phyloP scores from a whole-genome alignment of 2,797 vertebrate genomes.

The Lycodopsis pacificus region DNA sequence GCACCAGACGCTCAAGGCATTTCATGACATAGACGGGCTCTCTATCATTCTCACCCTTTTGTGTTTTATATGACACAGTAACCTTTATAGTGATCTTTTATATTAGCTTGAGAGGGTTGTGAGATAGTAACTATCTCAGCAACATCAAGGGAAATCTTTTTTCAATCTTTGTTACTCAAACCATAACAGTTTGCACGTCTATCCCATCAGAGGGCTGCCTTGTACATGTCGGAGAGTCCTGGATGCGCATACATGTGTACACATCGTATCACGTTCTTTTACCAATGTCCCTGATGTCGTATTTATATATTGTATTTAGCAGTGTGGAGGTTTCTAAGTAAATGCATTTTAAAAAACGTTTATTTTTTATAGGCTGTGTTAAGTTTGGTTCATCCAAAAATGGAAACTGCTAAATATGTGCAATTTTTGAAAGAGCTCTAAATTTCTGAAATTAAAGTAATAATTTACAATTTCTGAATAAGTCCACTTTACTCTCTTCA shows the following conservation, averaged over 20 bases:
- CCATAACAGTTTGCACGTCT: not conserved
- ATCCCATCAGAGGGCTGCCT: not conserved
- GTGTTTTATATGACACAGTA: not conserved
- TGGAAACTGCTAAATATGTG: no score
- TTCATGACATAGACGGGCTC: not conserved
- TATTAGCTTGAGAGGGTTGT: not conserved
- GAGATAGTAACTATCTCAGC: not conserved
- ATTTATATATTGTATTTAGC: not conserved
- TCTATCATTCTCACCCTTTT: not conserved
- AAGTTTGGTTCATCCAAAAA: not conserved
- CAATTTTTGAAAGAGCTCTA: no score
- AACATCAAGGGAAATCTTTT: not conserved
- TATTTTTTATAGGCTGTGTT: no score
- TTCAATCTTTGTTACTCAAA: not conserved
- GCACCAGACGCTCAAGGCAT: slow-evolving; percentile 6
- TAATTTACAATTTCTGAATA: no score
- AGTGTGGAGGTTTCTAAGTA: no score
- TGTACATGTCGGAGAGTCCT: not conserved
- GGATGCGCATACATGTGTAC: not conserved
- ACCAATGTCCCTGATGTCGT: not conserved
- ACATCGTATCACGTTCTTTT: not conserved
- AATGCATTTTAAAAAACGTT: no score
- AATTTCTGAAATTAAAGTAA: no score
- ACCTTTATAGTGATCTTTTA: not conserved
- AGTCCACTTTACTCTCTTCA: no score